Evolutionary conservation across 92 coral and sea anemone genomes (phyloP).

Genomic region (Blastomussa wellsi): DNA sequence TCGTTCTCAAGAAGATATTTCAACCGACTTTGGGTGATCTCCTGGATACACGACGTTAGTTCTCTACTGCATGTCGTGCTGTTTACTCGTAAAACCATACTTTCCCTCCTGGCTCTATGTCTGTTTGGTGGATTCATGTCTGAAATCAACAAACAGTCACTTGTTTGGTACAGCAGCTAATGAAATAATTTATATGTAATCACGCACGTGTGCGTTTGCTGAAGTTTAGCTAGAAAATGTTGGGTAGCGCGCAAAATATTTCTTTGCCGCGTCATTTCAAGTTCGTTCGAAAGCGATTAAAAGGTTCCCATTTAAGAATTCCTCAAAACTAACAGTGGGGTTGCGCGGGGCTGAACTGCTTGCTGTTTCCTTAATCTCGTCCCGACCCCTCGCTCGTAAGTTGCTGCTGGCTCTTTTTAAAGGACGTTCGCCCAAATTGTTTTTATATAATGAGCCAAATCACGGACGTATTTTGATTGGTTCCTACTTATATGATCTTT

Average conservation of each 20-base stretch:
- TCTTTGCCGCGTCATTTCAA: not conserved
- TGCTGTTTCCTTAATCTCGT: too few species aligned
- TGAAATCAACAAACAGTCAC: not conserved
- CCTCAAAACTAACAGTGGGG: too few species aligned
- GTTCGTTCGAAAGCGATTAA: too few species aligned
- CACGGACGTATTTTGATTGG: too few species aligned
- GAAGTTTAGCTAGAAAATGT: not conserved
- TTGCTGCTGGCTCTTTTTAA: too few species aligned
- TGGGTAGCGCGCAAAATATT: not conserved
- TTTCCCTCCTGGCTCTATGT: slow-evolving; percentile 1
- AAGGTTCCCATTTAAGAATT: too few species aligned
- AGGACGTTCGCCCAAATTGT: too few species aligned
- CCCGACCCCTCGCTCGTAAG: too few species aligned
- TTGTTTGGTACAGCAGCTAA: not conserved
- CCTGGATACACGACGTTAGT: not conserved
- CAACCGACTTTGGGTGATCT: not conserved
- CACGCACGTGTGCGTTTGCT: too few species aligned
- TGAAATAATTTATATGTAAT: not conserved
- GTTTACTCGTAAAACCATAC: not conserved
- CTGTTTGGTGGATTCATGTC: not conserved
- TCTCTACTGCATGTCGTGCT: not conserved
- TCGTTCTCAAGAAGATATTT: not conserved
- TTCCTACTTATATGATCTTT: too few species aligned
- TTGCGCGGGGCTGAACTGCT: too few species aligned
- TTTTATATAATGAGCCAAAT: too few species aligned